Conservation (phyloP, 2,888 invertebrate species). For the Acleris emargana region DNA sequence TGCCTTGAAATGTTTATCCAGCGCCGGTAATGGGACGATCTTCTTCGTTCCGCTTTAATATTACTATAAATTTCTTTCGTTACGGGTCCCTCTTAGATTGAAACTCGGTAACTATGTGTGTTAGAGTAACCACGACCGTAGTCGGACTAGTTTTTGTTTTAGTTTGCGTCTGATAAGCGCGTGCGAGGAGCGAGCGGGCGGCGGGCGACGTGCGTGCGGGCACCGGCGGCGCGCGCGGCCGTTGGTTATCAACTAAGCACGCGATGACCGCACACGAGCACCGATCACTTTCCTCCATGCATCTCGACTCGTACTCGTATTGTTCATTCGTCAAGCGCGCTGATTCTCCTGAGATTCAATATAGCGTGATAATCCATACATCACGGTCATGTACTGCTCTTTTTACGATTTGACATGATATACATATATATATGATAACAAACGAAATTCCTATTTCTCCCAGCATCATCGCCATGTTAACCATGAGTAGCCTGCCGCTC, state of each 20-base stretch:
- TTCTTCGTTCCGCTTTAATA: slow-evolving; percentile 18
- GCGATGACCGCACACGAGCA: slow-evolving; percentile 62
- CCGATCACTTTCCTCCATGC: slow-evolving; percentile 54
- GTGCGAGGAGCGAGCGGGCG: slow-evolving; percentile 48
- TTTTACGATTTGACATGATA: too few relatives aligned
- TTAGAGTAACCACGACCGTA: slow-evolving; percentile 26
- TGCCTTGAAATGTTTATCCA: slow-evolving; percentile 71
- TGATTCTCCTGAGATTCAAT: slow-evolving; percentile 18
- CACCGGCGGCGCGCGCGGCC: slow-evolving; percentile 68
- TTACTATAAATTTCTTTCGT: slow-evolving; percentile 1
- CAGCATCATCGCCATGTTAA: too few relatives aligned
- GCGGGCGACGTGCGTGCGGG: slow-evolving; percentile 41
- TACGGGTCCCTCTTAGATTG: neutral
- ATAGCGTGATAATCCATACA: slow-evolving; percentile 1
- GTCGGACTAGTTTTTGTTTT: slow-evolving; percentile 22
- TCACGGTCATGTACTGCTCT: too few relatives aligned
- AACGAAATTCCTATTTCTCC: too few relatives aligned
- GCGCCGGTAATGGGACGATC: slow-evolving; percentile 49
- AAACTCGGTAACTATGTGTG: slow-evolving; percentile 4
- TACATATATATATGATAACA: too few relatives aligned
- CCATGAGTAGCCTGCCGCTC: too few relatives aligned
- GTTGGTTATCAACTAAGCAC: slow-evolving; percentile 78
- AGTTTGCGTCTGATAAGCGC: slow-evolving; percentile 33
- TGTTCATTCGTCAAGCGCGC: slow-evolving; percentile 54
- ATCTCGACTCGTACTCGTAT: slow-evolving; percentile 48